Percentiles rank a stretch among this genome's conserved stretches.
These are phyloP conservation scores for Phrynosoma platyrhinos DNA, from an alignment of 2,113 vertebrate species.

Conservation along the genomic window DNA sequence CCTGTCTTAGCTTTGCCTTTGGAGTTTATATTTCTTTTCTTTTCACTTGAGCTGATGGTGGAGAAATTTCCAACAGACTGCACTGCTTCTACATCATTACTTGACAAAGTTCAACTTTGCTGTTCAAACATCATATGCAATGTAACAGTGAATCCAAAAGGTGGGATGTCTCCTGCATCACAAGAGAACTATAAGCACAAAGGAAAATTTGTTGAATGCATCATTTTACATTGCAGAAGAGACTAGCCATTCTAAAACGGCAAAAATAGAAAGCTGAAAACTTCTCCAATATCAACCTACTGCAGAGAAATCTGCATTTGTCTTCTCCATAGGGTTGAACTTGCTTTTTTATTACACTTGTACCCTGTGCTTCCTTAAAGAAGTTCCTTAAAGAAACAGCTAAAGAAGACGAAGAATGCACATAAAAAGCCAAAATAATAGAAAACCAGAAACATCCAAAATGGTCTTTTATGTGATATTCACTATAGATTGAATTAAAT, in stretches of 20 bases:
- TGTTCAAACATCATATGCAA: not conserved
- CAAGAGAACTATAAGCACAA: not conserved
- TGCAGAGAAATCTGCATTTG: not conserved
- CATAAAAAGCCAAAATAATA: not conserved
- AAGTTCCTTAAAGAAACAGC: not conserved
- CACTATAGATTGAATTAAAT: not conserved
- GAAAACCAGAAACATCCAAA: not conserved
- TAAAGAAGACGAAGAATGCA: not conserved
- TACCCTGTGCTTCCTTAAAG: not conserved
- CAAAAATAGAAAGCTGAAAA: not conserved
- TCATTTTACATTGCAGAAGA: not conserved
- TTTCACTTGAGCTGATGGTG: not conserved
- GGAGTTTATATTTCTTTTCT: slow-evolving; percentile 9
- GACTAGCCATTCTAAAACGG: not conserved
- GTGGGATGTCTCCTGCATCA: not conserved
- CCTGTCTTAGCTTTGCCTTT: not conserved
- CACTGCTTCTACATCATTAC: not conserved
- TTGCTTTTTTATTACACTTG: not conserved
- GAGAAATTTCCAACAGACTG: not conserved
- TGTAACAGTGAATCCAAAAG: not conserved
- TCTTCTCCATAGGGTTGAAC: not conserved
- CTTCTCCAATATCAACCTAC: not conserved
- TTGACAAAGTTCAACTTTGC: not conserved
- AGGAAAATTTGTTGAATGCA: too few species aligned
- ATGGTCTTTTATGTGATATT: too few species aligned